phyloP scores from a whole-genome alignment of 2,888 invertebrate genomes.

The Drosophila limbata region DNA sequence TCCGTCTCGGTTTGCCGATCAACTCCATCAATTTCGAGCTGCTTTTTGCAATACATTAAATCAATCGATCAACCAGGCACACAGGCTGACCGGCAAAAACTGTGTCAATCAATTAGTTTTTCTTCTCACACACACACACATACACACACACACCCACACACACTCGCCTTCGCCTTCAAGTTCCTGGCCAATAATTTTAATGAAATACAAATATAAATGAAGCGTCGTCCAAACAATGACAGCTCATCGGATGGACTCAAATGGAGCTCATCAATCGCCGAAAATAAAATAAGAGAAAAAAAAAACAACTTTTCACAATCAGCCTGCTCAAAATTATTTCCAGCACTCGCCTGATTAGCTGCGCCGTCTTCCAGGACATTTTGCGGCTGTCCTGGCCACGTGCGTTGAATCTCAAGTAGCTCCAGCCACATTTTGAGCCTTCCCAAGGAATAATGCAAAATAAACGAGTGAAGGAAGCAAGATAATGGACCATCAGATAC shows the following conservation, averaged over 20 bases:
- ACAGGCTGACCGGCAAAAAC: constrained; percentile 65
- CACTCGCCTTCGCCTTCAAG: constrained; percentile 2
- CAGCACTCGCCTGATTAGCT: constrained; percentile 74
- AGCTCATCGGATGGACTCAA: constrained; percentile 51
- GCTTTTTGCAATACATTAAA: constrained; percentile 78
- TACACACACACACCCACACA: constrained; percentile 12
- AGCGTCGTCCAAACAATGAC: constrained; percentile 67
- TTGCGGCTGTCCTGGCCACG: constrained; percentile 64
- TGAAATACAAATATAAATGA: constrained; percentile 79
- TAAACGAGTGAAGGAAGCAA: constrained; percentile 37
- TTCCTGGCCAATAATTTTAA: constrained; percentile 72
- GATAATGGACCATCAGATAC: constrained; percentile 1
- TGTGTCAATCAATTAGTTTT: constrained; percentile 78
- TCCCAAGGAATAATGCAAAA: constrained; percentile 61
- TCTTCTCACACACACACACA: constrained; percentile 19
- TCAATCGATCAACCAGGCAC: constrained; percentile 73
- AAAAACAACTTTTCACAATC: constrained; percentile 48
- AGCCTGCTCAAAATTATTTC: constrained; percentile 70
- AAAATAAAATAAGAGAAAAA: not conserved
- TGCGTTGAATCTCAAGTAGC: constrained; percentile 70
- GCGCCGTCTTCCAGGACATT: constrained; percentile 64
- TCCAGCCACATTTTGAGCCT: constrained; percentile 1
- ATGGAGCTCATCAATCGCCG: constrained; percentile 68
- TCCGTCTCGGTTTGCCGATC: constrained; percentile 44
- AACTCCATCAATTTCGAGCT: constrained; percentile 77